A percentile compares a stretch with the other conserved stretches of the same genome.
These are phyloP conservation scores for Ridgeia piscesae DNA, from an alignment of 1,140 invertebrate species.

Conservation along the genomic window DNA sequence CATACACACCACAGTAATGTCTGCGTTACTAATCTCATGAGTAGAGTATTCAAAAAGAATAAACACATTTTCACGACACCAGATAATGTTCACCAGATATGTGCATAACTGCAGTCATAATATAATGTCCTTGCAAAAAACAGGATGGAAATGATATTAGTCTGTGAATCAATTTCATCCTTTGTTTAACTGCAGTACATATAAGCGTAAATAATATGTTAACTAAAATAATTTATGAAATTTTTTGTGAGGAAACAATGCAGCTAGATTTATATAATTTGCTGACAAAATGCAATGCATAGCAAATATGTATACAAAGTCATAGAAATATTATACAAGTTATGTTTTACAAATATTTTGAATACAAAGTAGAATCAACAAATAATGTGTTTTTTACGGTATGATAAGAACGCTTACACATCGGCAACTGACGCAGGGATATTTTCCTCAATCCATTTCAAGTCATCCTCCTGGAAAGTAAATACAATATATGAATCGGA, in stretches of 20 bases:
- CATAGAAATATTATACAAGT: neutral
- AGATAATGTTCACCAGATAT: neutral
- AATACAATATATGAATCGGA: conserved; percentile 3
- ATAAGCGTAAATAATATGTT: no score
- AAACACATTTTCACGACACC: neutral
- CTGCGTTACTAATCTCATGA: neutral
- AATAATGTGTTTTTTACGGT: neutral
- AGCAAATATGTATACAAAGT: neutral
- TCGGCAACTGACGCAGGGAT: conserved; percentile 76
- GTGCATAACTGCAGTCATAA: neutral
- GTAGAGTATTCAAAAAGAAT: neutral
- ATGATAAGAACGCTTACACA: conserved; percentile 59
- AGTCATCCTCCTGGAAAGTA: conserved; percentile 71
- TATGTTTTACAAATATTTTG: neutral
- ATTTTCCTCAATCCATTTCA: conserved; percentile 90
- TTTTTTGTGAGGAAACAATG: no score
- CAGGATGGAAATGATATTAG: no score
- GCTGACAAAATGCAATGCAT: neutral
- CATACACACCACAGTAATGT: neutral
- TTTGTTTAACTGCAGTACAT: no score
- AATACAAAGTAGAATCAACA: neutral
- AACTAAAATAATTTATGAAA: neutral
- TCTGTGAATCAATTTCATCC: no score
- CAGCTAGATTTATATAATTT: neutral
- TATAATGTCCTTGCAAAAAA: no score